Base-by-base conservation (phyloP, 2,888 invertebrate genomes). In the Agonopterix alstromeriana region DNA sequence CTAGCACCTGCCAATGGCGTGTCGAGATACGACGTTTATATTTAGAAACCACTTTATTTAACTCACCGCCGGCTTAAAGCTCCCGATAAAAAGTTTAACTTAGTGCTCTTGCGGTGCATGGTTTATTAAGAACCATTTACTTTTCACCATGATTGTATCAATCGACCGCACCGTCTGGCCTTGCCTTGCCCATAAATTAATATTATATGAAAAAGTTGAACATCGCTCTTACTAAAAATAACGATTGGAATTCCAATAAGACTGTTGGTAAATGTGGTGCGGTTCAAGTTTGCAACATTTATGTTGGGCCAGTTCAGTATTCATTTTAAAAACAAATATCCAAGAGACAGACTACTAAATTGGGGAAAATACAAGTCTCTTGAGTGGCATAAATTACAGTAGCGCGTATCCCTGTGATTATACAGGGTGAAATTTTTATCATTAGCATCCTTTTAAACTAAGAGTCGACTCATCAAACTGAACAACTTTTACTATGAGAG, bases 31-130 rank as follows among this genome's bases (percentile, higher is more conserved):
- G 73, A 70, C 70, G 81, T 78, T 83, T 88, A 88, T 87, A 86
- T 87, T 83, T 88, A 88, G 86, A 86, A 84, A 83, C 77, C 84
- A 85, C 84, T 86, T 86, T 84, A 86, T 85, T 84, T 82, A 85
- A 78, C 80, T 77, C 81, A 81, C 82, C 82, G 83, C 76, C 77
- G 66, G 79, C 81, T 80, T 76, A 73, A 79, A 75, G 79, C 77
- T 74, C 73, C 71, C 67, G 84, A 85, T 84, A 85, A 85, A 84
- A 85, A 81, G 73, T 72, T 78, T 74, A 74, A 80, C 72, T 77
- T 74, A 75, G 75, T 73, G 69, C 77, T 67, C 68, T 81, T 78
- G 77, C 72, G 77, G 79, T 73, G 76, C 74, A 67, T 74, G 77
- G 65, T 82, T 80, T 83, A 83, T 82, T 82, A 82, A 77, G 70